Evolutionary conservation across 2,113 vertebrate species (phyloP), one percentile per base, ranked within the genome.

Genomic region (Tetraodon nigroviridis): DNA sequence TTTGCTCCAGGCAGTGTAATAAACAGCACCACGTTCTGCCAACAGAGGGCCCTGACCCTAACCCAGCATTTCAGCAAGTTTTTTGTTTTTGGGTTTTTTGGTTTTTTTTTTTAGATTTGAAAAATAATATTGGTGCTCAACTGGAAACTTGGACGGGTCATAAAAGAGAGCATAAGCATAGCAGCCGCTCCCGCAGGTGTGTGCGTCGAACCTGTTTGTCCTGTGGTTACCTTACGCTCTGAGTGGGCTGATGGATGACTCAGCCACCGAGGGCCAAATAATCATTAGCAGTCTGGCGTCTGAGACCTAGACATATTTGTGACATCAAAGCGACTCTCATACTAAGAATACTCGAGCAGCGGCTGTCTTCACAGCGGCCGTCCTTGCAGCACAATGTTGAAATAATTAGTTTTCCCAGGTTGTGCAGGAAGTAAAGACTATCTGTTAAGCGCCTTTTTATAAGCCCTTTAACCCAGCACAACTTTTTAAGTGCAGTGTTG

Each of bases 361-460:
- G 58, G 61, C 53, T 61, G 61, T 78, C 69, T 71, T 63, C 71
- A 17, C 60, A 58, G 61, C 76, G 58, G 61, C 53, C 64, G 61
- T 78, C 69, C 73, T 63, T 69, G 17, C 60, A 58, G 61, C 77
- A 80, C 74, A 86, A 85, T 75, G 73, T 62, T 69, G 83, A 79
- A 80, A 85, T 86, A 86, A 89, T 87, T 83, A 88, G 71, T 69
- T 64, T 73, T 53, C 61, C 7, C 51, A 75, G 75, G 79, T 86
- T 84, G 75, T 69, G 69, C 83, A 78, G 81, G 84, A 82, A 86
- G 75, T 41, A 58, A 58, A 85, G 73, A 84, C 76, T 70, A 51
- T 82, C 62, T 84, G 76, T 83, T 72, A 59, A 77, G 71, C 51
- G 7, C 7, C 40, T 32, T 75, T 83, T 78, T 62, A 76, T 78